phyloP scores from a whole-genome alignment of 2,888 invertebrate genomes.

The Halictus quadricinctus region DNA sequence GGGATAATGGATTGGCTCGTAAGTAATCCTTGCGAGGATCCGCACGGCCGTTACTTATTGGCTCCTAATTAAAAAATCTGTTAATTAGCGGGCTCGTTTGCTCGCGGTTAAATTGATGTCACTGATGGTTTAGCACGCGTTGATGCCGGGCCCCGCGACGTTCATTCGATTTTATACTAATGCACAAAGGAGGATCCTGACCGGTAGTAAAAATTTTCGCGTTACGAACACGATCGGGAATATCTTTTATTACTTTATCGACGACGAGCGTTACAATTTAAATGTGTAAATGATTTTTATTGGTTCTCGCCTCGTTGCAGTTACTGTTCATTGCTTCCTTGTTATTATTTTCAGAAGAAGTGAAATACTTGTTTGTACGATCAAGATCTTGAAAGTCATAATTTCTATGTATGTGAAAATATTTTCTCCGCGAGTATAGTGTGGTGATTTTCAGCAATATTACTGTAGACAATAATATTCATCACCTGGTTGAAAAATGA shows the following conservation, averaged over 20 bases:
- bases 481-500: too few relatives aligned
- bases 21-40: not conserved
- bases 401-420: not conserved
- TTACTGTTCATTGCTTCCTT: not conserved
- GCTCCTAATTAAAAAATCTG: constrained; percentile 16
- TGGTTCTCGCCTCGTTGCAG: not conserved
- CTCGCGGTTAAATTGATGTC: constrained; percentile 2
- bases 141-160: not conserved
- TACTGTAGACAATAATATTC: too few relatives aligned
- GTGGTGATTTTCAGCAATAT: too few relatives aligned
- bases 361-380: not conserved
- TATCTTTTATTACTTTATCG: not conserved
- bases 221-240: not conserved
- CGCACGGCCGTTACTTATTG: constrained; percentile 15
- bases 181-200: not conserved
- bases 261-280: not conserved
- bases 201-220: not conserved
- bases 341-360: too few relatives aligned
- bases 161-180: not conserved
- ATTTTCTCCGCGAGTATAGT: too few relatives aligned
- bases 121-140: not conserved
- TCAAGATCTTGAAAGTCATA: not conserved
- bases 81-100: not conserved
- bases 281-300: not conserved
- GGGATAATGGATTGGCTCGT: not conserved